Percentiles rank a stretch among this genome's conserved stretches.
These are phyloP conservation scores for Menidia menidia DNA, from an alignment of 2,797 vertebrate genomes.

Conservation along the genomic window DNA sequence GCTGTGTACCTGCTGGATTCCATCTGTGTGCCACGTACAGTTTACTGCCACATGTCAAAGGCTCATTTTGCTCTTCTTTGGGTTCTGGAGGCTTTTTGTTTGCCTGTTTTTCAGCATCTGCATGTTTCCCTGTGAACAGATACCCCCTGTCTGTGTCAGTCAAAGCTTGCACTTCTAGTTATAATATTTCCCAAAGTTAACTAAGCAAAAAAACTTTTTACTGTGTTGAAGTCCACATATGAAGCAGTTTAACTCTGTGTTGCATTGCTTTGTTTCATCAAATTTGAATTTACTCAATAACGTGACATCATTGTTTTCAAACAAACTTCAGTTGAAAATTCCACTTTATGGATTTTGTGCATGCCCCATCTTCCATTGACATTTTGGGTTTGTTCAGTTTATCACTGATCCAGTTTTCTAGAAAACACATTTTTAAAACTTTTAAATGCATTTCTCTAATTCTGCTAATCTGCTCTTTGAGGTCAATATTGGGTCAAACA, in stretches of 20 bases:
- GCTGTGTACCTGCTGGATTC: background rate
- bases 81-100: slow-evolving; percentile 12
- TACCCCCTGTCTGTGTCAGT: slow-evolving; percentile 14
- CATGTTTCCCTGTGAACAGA: slow-evolving; percentile 18
- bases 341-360: slow-evolving; percentile 19
- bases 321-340: slow-evolving; percentile 14
- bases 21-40: background rate
- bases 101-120: slow-evolving; percentile 1
- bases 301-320: slow-evolving; percentile 11
- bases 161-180: slow-evolving; percentile 61
- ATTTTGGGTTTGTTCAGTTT: slow-evolving; percentile 27
- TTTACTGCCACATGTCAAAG: slow-evolving; percentile 4
- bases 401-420: slow-evolving; percentile 31
- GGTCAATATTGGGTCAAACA: slow-evolving; percentile 38
- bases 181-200: background rate
- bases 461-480: slow-evolving; percentile 19
- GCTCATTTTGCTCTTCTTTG: slow-evolving; percentile 15
- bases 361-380: slow-evolving; percentile 10
- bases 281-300: background rate
- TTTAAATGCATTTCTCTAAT: background rate
- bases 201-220: background rate
- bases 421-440: background rate
- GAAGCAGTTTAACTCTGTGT: slow-evolving; percentile 61
- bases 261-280: slow-evolving; percentile 62
- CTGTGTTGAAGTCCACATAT: background rate